Base-by-base conservation (phyloP, 2,888 invertebrate genomes). In the Marronus borbonicus region DNA sequence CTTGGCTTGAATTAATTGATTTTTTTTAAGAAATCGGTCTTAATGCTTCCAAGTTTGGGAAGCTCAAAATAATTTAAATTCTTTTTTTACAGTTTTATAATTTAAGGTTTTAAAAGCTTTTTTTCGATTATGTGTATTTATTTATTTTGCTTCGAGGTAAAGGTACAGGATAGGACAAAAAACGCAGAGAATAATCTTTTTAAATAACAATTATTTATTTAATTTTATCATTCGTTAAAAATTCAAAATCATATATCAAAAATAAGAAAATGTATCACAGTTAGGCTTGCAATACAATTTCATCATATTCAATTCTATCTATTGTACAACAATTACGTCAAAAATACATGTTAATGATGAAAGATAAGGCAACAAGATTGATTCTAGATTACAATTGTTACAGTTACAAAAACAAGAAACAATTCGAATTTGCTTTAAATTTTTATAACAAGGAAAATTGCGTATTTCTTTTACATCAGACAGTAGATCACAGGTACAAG, bases 261-360 rank as follows among this genome's bases (percentile, higher is more conserved):
- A 79, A 79, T 77, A 79, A 80, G 81, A 85, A 81, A 80, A 81
- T 84, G 86, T 88, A 88, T 88, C 88, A 88, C 88, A 88, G 88
- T 85, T 82, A 77, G 82, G 86, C 86, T 86, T 85, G 86, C 84
- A 87, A 87, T 87, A 87, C 86, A 87, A 81, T 78, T 80, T 80
- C 80, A 81, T 81, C 78, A 36, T 17, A n/a, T 28, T 31, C 64
- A 31, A n/a, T 28, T 64, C 31, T n/a, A 24, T 28, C n/a, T 58
- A 17, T 52, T 20, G n/a, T 58, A 58, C 20, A 58, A 58, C n/a
- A 24, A 24, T 24, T 58, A 58, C 55, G n/a, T 52, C 5, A 36
- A 36, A 36, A 36, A 36, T 14, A 20, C n/a, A 52, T 52, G 17
- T 52, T 17, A 8, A 8, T 8, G 4, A 8, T 20, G 20, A 58